Evolutionary conservation across 30 jellyfish, hydroid and myxozoan genomes (phyloP), one percentile per base, ranked within the genome.

Genomic region (Thelohanellus kitauei): DNA sequence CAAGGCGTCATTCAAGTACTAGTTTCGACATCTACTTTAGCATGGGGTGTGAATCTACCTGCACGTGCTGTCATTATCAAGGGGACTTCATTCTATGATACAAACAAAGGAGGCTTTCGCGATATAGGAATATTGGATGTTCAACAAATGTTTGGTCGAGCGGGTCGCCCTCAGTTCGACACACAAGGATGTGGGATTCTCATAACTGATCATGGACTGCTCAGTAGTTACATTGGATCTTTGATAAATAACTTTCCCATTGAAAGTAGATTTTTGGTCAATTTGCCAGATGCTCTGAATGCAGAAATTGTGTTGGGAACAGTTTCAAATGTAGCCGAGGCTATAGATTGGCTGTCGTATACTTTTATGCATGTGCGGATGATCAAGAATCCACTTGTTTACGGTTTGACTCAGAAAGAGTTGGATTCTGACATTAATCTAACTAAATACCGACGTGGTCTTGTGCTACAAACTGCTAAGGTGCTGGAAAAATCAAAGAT

Each of bases 31-130:
- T 88, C 97, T 3, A 64, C 89, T 0, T 54, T 64, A 19, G 87
- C 93, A 14, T 75, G 93, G 93, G 93, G 93, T 46, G 87, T 75
- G 9, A 75, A 75, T 57, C 69, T 75, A 2, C 93, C 93, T 2
- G 93, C 93, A 2, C 93, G 64, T 46, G 87, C 93, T 0, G 93
- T 75, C 40, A 75, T 75, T 23, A 75, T 75, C 31, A 75, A 75
- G 88, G 95, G 95, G 5, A 78, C 95, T 0, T 66, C 57, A 37
- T 51, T 78, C 18, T 78, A 78, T 34, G 89, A 78, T 44, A 85
- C 95, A 32, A 54, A 62, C 64, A 78, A 63, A 48, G 89, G 95
- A 18, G 44, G 88, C 0, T 78, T 61, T 44, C 88, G 64, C 30
- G 88, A 62, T 35, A 43, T 78, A 43, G 88, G 88, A 17, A 78